phyloP scores from a whole-genome alignment of 2,888 invertebrate genomes.

The Drosophila birchii region DNA sequence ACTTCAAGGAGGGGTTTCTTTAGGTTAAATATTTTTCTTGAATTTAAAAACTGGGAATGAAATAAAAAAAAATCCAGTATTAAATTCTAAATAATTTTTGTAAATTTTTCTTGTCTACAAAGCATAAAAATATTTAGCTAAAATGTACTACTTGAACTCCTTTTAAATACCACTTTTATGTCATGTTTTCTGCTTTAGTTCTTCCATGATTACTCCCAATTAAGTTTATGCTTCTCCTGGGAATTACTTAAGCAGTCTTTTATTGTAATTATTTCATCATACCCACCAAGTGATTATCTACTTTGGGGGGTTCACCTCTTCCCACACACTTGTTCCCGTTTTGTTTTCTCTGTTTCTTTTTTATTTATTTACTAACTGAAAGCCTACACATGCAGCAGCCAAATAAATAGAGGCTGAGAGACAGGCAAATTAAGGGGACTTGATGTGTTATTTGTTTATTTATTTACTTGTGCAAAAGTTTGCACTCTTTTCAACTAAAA shows the following conservation, averaged over 20 bases:
- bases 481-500: conserved; percentile 15
- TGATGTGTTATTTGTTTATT: conserved; percentile 23
- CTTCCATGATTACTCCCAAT: not conserved
- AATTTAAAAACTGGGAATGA: too few species aligned
- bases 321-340: conserved; percentile 17
- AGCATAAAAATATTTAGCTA: not conserved
- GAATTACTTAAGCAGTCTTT: conserved; percentile 15
- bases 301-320: conserved; percentile 28
- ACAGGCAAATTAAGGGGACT: conserved; percentile 12
- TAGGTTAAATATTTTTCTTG: too few species aligned
- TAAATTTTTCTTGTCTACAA: not conserved
- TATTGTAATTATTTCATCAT: conserved; percentile 11
- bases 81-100: not conserved
- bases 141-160: not conserved
- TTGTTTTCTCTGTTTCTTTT: conserved; percentile 1
- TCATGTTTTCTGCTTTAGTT: not conserved
- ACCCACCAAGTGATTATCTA: conserved; percentile 3
- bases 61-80: too few species aligned
- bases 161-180: not conserved
- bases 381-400: conserved; percentile 21
- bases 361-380: conserved; percentile 8
- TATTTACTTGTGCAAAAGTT: conserved; percentile 26
- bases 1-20: too few species aligned
- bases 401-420: conserved; percentile 10
- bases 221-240: not conserved